phyloP scores from a whole-genome alignment of 2,113 vertebrate genomes.

The Heterochromis multidens region DNA sequence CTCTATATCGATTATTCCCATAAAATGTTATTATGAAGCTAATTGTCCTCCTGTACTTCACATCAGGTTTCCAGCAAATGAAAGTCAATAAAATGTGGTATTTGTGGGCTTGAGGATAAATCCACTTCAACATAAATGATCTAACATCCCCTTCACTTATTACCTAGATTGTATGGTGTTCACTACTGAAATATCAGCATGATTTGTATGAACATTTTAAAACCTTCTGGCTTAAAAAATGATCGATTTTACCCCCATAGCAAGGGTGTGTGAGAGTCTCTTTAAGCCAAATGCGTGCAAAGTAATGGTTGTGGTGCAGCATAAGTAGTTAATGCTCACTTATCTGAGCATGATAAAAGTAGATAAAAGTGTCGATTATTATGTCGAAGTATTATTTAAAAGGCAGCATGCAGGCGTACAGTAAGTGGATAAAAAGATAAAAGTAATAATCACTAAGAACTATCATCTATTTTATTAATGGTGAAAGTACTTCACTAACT shows the following conservation, averaged over 20 bases:
- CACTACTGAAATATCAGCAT: constrained; percentile 22
- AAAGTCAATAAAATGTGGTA: constrained; percentile 73
- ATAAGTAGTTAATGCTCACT: constrained; percentile 63
- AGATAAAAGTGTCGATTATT: constrained; percentile 48
- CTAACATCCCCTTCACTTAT: constrained; percentile 46
- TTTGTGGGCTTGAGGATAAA: constrained; percentile 57
- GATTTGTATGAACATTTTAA: constrained; percentile 45
- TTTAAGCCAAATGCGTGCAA: constrained; percentile 47
- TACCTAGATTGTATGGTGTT: constrained; percentile 5
- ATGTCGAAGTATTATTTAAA: constrained; percentile 6
- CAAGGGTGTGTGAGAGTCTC: constrained; percentile 54
- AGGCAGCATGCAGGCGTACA: constrained; percentile 3
- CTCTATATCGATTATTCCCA: constrained; percentile 63
- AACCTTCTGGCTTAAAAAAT: constrained; percentile 55
- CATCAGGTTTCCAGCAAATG: constrained; percentile 51
- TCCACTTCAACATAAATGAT: constrained; percentile 58
- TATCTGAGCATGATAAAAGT: constrained; percentile 36
- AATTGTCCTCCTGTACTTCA: constrained; percentile 65
- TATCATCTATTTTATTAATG: constrained; percentile 1
- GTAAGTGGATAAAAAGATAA: constrained; percentile 43
- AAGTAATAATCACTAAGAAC: constrained; percentile 28
- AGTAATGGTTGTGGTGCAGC: constrained; percentile 44
- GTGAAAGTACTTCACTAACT: not conserved
- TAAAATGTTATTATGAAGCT: constrained; percentile 64
- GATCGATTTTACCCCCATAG: constrained; percentile 32